phyloP scores from a whole-genome alignment of 64 coral and sea anemone species.

The Exaiptasia diaphana region DNA sequence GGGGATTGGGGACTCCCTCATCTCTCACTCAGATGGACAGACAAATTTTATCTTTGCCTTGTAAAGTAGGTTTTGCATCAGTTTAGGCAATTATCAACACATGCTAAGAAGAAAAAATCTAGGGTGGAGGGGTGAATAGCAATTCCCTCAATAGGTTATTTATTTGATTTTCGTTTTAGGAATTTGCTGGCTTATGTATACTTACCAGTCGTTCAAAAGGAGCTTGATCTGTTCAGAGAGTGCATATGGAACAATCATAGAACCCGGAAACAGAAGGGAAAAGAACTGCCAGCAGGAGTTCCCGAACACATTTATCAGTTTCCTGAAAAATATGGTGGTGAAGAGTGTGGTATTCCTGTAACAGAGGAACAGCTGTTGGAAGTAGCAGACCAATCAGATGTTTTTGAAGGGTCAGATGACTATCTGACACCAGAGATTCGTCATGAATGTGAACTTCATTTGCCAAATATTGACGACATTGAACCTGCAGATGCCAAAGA shows the following conservation, averaged over 20 bases:
- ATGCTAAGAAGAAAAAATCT: too few species aligned
- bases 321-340: constrained; percentile 47
- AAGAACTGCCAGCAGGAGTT: constrained; percentile 36
- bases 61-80: too few species aligned
- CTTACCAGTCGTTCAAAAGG: constrained; percentile 59
- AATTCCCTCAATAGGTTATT: too few species aligned
- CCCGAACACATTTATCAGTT: constrained; percentile 43
- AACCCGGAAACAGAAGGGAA: constrained; percentile 26
- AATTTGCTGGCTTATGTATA: constrained; percentile 35
- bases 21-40: too few species aligned
- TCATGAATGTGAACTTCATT: constrained; percentile 24
- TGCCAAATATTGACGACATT: constrained; percentile 5
- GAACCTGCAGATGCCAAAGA: constrained; percentile 6
- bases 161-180: background rate
- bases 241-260: constrained; percentile 51
- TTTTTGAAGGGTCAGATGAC: constrained; percentile 11
- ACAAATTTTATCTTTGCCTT: too few species aligned
- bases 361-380: constrained; percentile 8
- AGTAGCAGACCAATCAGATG: constrained; percentile 11
- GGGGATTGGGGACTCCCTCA: too few species aligned
- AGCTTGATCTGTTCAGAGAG: constrained; percentile 39
- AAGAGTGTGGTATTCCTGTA: background rate
- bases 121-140: too few species aligned
- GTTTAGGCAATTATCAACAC: too few species aligned
- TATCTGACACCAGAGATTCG: background rate